Evolutionary conservation across 2,888 invertebrate genomes (phyloP).

Genomic region (Tineola bisselliella): DNA sequence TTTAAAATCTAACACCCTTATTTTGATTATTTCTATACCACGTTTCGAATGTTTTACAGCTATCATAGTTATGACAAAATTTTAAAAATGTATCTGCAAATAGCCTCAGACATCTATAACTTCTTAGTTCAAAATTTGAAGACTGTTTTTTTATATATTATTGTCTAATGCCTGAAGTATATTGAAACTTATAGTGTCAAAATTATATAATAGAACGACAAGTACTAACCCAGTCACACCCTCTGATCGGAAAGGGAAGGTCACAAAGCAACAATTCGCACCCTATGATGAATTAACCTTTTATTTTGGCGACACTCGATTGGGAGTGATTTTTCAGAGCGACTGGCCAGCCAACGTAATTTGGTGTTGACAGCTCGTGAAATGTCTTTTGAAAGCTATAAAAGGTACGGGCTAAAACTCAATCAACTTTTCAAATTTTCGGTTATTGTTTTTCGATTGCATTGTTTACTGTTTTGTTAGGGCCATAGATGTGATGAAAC

Average conservation of each 20-base stretch:
- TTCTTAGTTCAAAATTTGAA: no score
- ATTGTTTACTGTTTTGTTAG: not conserved
- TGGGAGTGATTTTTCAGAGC: slow-evolving; percentile 64
- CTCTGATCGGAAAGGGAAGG: slow-evolving; percentile 33
- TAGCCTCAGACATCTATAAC: no score
- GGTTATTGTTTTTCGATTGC: slow-evolving; percentile 3
- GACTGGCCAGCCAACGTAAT: slow-evolving; percentile 62
- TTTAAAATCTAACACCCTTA: no score
- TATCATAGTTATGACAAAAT: no score
- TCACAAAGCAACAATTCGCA: slow-evolving; percentile 27
- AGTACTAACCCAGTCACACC: not conserved
- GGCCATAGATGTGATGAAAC: not conserved
- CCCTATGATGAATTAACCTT: slow-evolving; percentile 61
- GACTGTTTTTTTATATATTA: no score
- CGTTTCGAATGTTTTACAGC: no score
- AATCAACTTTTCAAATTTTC: slow-evolving; percentile 29
- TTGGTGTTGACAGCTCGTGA: slow-evolving; percentile 56
- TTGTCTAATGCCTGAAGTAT: no score
- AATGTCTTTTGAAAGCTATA: slow-evolving; percentile 61
- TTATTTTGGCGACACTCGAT: slow-evolving; percentile 64
- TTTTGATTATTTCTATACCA: no score
- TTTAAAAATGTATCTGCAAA: no score
- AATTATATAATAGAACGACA: no score
- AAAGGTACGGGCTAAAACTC: slow-evolving; percentile 54
- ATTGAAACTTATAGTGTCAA: no score